Base-by-base conservation (phyloP, 2,113 vertebrate species). In the Cricetomys ansorgei region DNA sequence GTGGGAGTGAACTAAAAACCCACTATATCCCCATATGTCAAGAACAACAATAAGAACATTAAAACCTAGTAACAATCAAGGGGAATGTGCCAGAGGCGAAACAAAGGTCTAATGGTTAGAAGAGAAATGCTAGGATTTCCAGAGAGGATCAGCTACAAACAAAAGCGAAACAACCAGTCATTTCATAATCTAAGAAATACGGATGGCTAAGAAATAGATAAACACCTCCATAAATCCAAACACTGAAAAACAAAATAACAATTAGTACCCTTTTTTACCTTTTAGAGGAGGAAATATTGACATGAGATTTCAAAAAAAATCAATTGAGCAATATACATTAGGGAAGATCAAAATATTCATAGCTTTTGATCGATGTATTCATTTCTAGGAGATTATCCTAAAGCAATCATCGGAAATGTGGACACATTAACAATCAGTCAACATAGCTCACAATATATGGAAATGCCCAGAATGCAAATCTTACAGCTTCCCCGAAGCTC, bases 301-400 rank as follows among this genome's bases (percentile, higher is more conserved):
- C 25, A 21, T 0, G 2, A 62, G 34, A 70, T 95, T 92, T 94
- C 40, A 76, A 55, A 76, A 55, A 76, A 88, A 92, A 91, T 77
- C 37, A 64, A 37, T 59, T 89, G 45, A 86, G 62, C 79, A 69
- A 37, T 69, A 43, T 17, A 75, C 10, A 67, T 55, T 40, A 91
- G 37, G 17, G 50, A 94, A 7, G 31, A 77, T 81, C 29, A 55
- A 91, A 73, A 91, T 83, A 48, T 65, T 83, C 65, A 13, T 59
- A 55, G 34, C 13, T 94, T 94, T 69, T 80, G 27, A 93, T 64
- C 7, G 31, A 48, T 84, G 55, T 92, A 96, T 91, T 96, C 31
- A 75, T 10, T 80, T 95, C 12, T 76, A 92, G 70, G 79, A 96
- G 94, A 93, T 59, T 87, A 75, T 75, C 48, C 62, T 73, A 93